Evolutionary conservation across 2,888 invertebrate genomes (phyloP).

Genomic region (Alsophila aescularia): DNA sequence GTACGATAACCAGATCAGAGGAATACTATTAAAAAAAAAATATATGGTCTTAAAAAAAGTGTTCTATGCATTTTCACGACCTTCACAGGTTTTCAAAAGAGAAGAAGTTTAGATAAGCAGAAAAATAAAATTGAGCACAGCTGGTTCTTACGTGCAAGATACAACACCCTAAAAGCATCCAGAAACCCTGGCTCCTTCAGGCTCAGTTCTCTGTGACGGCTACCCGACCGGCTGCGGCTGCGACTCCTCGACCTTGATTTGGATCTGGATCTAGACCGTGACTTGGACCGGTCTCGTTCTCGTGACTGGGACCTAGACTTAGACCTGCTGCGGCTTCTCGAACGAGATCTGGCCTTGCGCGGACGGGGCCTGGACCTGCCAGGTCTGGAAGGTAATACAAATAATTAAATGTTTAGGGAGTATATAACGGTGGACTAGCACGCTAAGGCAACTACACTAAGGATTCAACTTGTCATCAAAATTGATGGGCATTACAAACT

Average conservation of each 20-base stretch:
- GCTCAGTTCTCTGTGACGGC: slow-evolving; percentile 50
- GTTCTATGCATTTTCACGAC: no score
- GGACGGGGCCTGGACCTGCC: slow-evolving; percentile 58
- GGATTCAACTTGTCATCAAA: no score
- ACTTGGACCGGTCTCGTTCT: slow-evolving; percentile 4
- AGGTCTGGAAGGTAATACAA: slow-evolving; percentile 41
- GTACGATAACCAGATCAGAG: no score
- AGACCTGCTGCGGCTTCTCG: slow-evolving; percentile 42
- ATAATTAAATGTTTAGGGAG: no score
- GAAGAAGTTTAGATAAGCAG: background rate
- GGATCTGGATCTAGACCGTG: slow-evolving; percentile 43
- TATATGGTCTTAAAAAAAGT: no score
- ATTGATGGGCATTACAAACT: no score
- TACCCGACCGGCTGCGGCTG: slow-evolving; percentile 43
- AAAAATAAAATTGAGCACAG: no score
- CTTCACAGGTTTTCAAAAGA: no score
- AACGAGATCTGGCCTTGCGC: slow-evolving; percentile 44
- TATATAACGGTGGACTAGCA: no score
- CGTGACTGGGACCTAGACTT: slow-evolving; percentile 50
- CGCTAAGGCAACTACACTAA: no score
- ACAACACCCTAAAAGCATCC: slow-evolving; percentile 74
- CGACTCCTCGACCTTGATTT: slow-evolving; percentile 42
- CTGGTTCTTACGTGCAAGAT: slow-evolving; percentile 64
- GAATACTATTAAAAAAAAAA: no score
- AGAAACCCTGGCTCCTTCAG: slow-evolving; percentile 65